phyloP scores from a whole-genome alignment of 2,888 invertebrate species.

The Marronus borbonicus region DNA sequence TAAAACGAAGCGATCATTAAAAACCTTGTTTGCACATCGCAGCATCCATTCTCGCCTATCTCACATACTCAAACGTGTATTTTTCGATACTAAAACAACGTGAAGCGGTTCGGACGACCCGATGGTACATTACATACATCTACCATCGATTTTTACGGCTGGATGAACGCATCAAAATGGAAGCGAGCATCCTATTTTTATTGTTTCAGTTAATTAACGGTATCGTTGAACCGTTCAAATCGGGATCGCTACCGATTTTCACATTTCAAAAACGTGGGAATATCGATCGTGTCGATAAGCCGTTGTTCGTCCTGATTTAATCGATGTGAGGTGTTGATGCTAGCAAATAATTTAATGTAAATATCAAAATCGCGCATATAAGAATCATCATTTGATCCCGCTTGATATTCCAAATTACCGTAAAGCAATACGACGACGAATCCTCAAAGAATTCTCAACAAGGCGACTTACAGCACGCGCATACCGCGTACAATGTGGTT shows the following conservation, averaged over 20 bases:
- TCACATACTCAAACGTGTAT: not conserved
- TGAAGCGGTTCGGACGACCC: not conserved
- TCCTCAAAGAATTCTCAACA: no score
- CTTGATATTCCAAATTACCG: no score
- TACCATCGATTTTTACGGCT: conserved; percentile 36
- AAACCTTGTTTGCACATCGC: conserved; percentile 1
- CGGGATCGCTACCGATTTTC: conserved; percentile 14
- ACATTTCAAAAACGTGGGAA: not conserved
- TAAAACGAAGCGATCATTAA: conserved; percentile 1
- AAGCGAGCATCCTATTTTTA: conserved; percentile 31
- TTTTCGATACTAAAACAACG: not conserved
- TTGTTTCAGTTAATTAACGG: conserved; percentile 36
- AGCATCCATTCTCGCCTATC: not conserved
- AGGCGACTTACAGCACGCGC: no score
- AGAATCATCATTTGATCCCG: no score
- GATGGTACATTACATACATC: not conserved
- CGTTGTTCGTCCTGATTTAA: no score
- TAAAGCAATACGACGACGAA: no score
- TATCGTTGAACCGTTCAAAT: conserved; percentile 36
- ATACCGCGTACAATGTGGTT: no score
- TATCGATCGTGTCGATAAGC: no score
- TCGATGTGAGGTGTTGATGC: no score
- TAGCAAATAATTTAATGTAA: no score
- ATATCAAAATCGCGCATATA: no score
- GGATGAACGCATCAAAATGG: conserved; percentile 27